Base-by-base conservation (phyloP, 2,113 vertebrate genomes). In the Empidonax alnorum region DNA sequence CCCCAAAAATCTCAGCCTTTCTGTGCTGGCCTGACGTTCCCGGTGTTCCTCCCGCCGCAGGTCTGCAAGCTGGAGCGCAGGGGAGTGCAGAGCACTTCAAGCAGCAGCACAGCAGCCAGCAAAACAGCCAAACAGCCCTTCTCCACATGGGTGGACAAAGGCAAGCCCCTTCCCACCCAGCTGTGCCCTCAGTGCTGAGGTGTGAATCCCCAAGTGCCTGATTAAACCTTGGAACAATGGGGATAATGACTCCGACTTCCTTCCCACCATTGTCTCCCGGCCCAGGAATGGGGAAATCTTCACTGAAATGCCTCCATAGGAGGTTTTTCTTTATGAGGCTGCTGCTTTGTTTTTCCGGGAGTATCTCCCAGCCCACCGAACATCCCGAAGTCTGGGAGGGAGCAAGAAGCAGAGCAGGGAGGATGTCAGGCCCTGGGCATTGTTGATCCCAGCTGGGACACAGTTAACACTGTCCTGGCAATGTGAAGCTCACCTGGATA, bases 231-330 rank as follows among this genome's bases (percentile, higher is more conserved):
- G 81, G 73, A 91, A 95, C 86, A 68, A 91, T 55, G 89, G 71
- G 5, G 27, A 30, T 80, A 76, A 93, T 21, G 68, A 82, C 66
- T 85, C 93, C 10, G 10, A 93, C 95, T 97, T 97, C 97, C 95
- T 97, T 97, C 96, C 97, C 84, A 56, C 94, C 84, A 96, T 96
- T 97, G 96, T 94, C 85, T 93, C 66, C 92, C 81, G 52, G 75
- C 37, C 41, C 58, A 15, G 27, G 80, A 85, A 85, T 84, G 72
- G 81, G 87, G 90, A 95, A 95, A 88, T 87, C 84, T 71, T 49
- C 61, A 23, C 67, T 24, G 16, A 63, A 88, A 76, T 41, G 85
- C 88, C 90, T 90, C 90, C 79, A 9, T 6, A 24, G 92, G 55
- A 94, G 75, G 77, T n/a, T 78, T 83, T 49, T 12, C 82, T 94